A percentile compares a stretch with the other conserved stretches of the same genome.
These are phyloP conservation scores for Pasiphila rectangulata DNA, from an alignment of 2,888 invertebrate species.

Conservation along the genomic window DNA sequence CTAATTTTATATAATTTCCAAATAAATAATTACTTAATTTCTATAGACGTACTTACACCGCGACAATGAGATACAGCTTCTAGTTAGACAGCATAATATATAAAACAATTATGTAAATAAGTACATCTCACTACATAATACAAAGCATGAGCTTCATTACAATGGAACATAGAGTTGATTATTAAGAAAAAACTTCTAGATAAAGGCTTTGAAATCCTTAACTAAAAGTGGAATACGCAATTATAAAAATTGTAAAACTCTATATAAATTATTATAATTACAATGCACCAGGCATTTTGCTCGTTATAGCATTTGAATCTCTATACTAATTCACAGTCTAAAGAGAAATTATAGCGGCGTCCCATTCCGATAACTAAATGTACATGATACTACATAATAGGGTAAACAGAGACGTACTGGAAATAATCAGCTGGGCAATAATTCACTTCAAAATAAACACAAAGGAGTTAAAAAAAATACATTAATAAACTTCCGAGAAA, in stretches of 20 bases:
- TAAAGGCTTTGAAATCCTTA: constrained; percentile 42
- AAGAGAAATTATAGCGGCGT: constrained; percentile 57
- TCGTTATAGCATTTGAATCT: constrained; percentile 52
- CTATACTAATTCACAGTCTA: constrained; percentile 64
- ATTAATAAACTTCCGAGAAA: too few relatives aligned
- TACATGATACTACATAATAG: constrained; percentile 64
- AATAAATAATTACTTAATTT: constrained; percentile 36
- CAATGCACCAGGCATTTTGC: constrained; percentile 64
- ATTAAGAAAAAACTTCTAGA: constrained; percentile 33
- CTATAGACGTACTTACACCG: constrained; percentile 32
- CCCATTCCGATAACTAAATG: constrained; percentile 45
- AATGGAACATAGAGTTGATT: constrained; percentile 39
- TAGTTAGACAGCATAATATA: constrained; percentile 35
- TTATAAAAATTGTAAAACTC: constrained; percentile 62
- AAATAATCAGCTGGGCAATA: too few relatives aligned
- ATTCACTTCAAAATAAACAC: too few relatives aligned
- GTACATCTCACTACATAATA: constrained; percentile 62
- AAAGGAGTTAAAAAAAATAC: too few relatives aligned
- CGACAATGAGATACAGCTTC: constrained; percentile 34
- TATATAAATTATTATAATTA: constrained; percentile 57
- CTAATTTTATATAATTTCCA: constrained; percentile 49
- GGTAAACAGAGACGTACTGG: too few relatives aligned
- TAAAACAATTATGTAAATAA: constrained; percentile 51
- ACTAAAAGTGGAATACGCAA: constrained; percentile 55
- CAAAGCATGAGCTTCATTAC: constrained; percentile 55